phyloP scores from a whole-genome alignment of 2,888 invertebrate species.

The Machimus atricapillus region DNA sequence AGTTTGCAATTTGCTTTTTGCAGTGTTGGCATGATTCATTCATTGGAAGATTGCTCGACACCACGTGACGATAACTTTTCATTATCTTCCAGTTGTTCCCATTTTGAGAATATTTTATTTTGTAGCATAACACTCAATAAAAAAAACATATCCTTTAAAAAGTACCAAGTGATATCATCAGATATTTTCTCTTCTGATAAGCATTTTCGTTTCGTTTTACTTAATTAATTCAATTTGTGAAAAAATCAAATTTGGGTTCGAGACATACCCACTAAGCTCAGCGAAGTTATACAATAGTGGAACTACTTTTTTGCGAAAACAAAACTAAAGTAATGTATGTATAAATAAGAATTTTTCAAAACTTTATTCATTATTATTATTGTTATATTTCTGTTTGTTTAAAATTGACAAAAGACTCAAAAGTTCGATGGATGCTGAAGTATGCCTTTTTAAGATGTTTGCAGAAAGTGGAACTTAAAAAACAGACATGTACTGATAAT shows the following conservation, averaged over 20 bases:
- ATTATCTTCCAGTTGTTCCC: not conserved
- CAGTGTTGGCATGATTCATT: not conserved
- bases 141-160: not conserved
- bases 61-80: not conserved
- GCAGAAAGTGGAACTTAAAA: not conserved
- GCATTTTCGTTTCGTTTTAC: not conserved
- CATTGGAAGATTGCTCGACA: not conserved
- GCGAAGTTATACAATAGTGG: too few relatives aligned
- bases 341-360: too few relatives aligned
- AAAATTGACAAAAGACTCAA: not conserved
- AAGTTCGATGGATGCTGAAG: not conserved
- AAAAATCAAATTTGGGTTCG: too few relatives aligned
- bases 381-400: not conserved
- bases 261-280: too few relatives aligned
- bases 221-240: not conserved
- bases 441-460: not conserved
- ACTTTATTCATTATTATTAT: not conserved
- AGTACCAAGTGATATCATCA: not conserved
- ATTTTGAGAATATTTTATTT: too few relatives aligned
- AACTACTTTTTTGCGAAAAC: too few relatives aligned
- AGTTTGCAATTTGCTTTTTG: not conserved
- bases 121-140: not conserved
- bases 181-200: not conserved
- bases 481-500: not conserved
- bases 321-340: too few relatives aligned